A percentile compares a stretch with the other conserved stretches of the same genome.
These are phyloP conservation scores for Cryptosula pallasiana DNA, from an alignment of 2,888 invertebrate genomes.

Conservation along the genomic window DNA sequence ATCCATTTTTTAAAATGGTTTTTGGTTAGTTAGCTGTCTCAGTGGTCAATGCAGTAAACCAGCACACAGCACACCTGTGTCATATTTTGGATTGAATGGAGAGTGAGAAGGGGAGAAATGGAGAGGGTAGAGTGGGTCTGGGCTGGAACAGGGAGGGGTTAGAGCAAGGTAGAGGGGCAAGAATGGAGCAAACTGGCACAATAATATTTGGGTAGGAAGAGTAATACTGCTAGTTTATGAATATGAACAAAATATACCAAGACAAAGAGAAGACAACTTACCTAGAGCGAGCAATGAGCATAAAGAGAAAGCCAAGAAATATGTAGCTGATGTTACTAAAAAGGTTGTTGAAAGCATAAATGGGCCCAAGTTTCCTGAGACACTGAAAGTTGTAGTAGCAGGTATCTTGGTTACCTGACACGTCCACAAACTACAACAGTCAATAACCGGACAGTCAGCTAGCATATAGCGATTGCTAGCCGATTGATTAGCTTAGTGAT, in stretches of 20 bases:
- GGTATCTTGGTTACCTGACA: slow-evolving; percentile 78
- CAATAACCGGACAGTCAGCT: not conserved
- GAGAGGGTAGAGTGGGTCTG: not conserved
- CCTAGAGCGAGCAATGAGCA: slow-evolving; percentile 65
- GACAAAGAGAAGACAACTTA: slow-evolving; percentile 29
- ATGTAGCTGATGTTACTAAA: slow-evolving; percentile 79
- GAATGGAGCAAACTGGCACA: no score
- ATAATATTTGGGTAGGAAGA: not conserved
- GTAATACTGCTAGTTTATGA: not conserved
- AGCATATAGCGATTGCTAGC: no score
- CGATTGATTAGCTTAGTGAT: no score
- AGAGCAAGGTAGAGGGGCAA: not conserved
- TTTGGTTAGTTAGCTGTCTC: not conserved
- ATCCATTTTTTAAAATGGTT: no score
- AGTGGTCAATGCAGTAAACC: not conserved
- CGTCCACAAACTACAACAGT: slow-evolving; percentile 57
- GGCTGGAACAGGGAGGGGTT: not conserved
- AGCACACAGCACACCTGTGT: no score
- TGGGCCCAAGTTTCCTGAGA: slow-evolving; percentile 68
- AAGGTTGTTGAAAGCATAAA: slow-evolving; percentile 81
- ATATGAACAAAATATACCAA: not conserved
- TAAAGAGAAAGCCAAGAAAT: slow-evolving; percentile 70
- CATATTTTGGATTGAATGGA: no score
- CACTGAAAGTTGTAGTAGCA: slow-evolving; percentile 88
- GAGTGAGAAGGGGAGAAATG: no score